Evolutionary conservation across 2,888 invertebrate species (phyloP), one percentile per base, ranked within the genome.

Genomic region (Drosophila falleni): DNA sequence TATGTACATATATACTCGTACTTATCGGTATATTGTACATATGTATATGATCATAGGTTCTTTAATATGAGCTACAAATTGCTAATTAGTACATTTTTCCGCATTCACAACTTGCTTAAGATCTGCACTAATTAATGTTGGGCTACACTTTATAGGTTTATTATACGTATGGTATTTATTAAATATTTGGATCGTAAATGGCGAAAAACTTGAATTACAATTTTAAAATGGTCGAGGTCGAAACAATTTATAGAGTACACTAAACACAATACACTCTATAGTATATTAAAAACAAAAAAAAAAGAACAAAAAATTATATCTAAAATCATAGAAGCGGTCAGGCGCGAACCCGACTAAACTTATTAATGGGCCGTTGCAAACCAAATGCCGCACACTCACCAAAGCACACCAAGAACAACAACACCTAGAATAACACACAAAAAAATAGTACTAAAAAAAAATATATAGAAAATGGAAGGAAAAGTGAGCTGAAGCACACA

Each of bases 351-450:
- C 79, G 60, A 72, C 68, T 78, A 72, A 69, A 72, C 54, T 47
- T 76, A 75, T 85, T 83, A 85, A 86, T 82, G 82, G 78, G 60
- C 75, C 80, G 74, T 86, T 80, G 74, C 75, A 74, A 74, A 65
- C 65, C 74, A 73, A 84, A 83, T 84, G 86, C 86, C 77, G 74
- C 83, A 74, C 81, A 79, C 76, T 80, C 83, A 68, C 71, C 71
- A 72, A 62, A 63, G 71, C 78, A 70, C 65, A 51, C 55, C 50
- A 66, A 51, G 51, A 65, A 70, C 65, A 69, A 68, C 65, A 76
- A 68, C 71, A 63, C 59, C 66, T 64, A 63, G 15, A 61, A 61
- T 51, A 74, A 73, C 60, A 51, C 42, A 50, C n/a, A 59, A 54
- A 33, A 33, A 29, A 61, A 53, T 42, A 58, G 41, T 51, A 62